A percentile compares a stretch with the other conserved stretches of the same genome.
Evolutionary conservation across 2,888 invertebrate genomes (phyloP).

Genomic region (Boloria euphrosyne): DNA sequence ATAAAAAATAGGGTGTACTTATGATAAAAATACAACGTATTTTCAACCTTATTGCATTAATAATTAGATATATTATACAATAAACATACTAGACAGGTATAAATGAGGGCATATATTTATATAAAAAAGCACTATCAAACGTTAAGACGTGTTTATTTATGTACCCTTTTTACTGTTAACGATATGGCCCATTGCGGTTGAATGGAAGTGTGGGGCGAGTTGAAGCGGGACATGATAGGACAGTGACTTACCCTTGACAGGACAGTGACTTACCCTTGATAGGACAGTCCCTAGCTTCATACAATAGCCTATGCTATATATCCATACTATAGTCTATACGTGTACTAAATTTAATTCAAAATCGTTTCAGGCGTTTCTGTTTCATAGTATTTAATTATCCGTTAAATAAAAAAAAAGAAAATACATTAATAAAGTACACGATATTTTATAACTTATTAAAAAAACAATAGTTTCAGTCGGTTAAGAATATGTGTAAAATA

Average conservation of each 20-base stretch:
- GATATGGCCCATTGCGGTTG: conserved; percentile 44
- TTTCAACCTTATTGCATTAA: conserved; percentile 2
- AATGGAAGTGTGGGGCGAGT: conserved; percentile 36
- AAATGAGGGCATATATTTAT: conserved; percentile 36
- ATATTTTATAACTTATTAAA: neutral
- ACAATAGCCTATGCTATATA: neutral
- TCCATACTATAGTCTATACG: no score
- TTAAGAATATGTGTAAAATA: no score
- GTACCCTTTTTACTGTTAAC: conserved; percentile 48
- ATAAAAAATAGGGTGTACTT: neutral
- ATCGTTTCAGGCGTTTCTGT: no score
- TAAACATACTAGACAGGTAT: conserved; percentile 19
- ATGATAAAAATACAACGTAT: neutral
- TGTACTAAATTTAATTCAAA: no score
- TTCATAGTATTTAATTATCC: no score
- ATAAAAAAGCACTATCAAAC: conserved; percentile 43
- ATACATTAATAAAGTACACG: neutral
- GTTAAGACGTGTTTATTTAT: conserved; percentile 51
- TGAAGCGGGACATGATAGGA: conserved; percentile 29
- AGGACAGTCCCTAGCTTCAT: neutral
- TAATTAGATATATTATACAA: conserved; percentile 22
- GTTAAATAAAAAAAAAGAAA: no score
- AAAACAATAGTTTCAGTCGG: neutral
- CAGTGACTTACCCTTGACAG: neutral
- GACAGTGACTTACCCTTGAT: neutral